Percentiles rank a stretch among this genome's conserved stretches.
Evolutionary conservation across 1,140 invertebrate species (phyloP).

Genomic region (Aporrectodea caliginosa): DNA sequence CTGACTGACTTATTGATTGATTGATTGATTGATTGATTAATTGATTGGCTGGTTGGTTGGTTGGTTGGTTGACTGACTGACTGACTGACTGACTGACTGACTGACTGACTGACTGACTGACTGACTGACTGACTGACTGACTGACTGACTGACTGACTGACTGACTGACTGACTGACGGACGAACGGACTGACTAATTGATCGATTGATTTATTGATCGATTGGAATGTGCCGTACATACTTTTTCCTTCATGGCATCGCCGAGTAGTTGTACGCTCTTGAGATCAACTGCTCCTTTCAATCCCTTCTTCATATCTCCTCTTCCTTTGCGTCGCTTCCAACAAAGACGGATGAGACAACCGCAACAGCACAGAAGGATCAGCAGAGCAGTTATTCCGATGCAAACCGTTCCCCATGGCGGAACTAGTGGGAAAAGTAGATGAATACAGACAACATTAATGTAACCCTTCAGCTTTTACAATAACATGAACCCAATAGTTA

Average conservation of each 20-base stretch:
- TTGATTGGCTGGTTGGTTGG: too few species aligned
- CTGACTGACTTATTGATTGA: too few species aligned
- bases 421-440: constrained; percentile 43
- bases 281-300: constrained; percentile 90
- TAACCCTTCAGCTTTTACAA: neutral
- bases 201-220: neutral
- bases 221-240: constrained; percentile 56
- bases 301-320: constrained; percentile 73
- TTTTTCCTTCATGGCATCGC: constrained; percentile 94
- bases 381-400: constrained; percentile 49
- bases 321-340: constrained; percentile 92
- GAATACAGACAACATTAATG: too few species aligned
- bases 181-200: neutral
- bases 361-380: constrained; percentile 80
- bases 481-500: neutral
- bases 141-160: neutral
- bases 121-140: neutral
- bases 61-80: too few species aligned
- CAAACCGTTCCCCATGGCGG: constrained; percentile 52
- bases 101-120: neutral
- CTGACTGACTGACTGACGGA: neutral
- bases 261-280: constrained; percentile 90
- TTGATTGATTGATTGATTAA: too few species aligned
- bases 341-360: constrained; percentile 92
- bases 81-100: too few species aligned